Conservation (phyloP, 2,888 invertebrate species). For the Microctonus hyperodae region DNA sequence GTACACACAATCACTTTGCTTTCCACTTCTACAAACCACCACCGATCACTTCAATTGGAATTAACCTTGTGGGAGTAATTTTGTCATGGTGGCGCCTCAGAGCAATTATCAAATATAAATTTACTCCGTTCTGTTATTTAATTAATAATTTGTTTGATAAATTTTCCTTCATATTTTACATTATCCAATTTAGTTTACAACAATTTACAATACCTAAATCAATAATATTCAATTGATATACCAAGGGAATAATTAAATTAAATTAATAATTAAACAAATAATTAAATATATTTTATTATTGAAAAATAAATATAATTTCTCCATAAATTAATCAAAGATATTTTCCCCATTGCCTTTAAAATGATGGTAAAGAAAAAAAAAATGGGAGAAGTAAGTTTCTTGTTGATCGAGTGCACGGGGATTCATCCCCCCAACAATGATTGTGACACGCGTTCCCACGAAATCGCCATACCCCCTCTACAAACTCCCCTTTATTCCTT, state of each 20-base stretch:
- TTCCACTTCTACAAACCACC: constrained; percentile 23
- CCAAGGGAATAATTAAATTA: not conserved
- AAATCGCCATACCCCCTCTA: constrained; percentile 47
- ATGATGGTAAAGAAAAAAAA: not conserved
- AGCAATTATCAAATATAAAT: not conserved
- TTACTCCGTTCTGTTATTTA: not conserved
- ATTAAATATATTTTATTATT: not conserved
- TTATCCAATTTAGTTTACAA: not conserved
- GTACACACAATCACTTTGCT: constrained; percentile 11
- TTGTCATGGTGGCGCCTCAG: constrained; percentile 49
- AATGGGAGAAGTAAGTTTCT: constrained; percentile 32
- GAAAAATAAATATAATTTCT: not conserved
- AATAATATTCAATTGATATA: no score
- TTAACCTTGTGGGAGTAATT: constrained; percentile 46
- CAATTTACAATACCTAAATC: not conserved
- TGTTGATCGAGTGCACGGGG: constrained; percentile 46
- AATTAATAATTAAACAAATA: no score
- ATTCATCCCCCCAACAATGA: constrained; percentile 39
- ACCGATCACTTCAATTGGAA: constrained; percentile 27
- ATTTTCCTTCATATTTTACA: not conserved
- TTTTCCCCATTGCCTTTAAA: not conserved
- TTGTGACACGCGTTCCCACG: constrained; percentile 59
- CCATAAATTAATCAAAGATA: not conserved
- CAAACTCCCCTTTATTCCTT: constrained; percentile 28
- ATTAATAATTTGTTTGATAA: not conserved